Conservation (phyloP, 2,113 vertebrate genomes). For the Oxyura jamaicensis region DNA sequence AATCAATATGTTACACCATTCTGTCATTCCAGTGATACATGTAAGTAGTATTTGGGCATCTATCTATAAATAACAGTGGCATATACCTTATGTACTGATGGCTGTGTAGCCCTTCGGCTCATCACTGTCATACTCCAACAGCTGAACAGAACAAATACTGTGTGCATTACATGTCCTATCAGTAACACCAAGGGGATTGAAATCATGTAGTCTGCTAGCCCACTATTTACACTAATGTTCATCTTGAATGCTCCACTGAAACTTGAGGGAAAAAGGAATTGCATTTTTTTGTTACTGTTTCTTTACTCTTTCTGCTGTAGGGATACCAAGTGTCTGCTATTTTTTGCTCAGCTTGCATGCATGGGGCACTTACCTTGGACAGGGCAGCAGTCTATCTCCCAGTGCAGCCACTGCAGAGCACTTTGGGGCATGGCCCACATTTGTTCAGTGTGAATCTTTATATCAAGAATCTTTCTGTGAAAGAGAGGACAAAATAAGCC, state of each 20-base stretch:
- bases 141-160: neutral
- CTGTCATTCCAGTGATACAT: neutral
- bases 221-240: neutral
- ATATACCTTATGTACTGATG: neutral
- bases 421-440: neutral
- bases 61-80: neutral
- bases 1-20: neutral
- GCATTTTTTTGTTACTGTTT: neutral
- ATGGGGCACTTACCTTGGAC: neutral
- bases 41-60: neutral
- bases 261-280: neutral
- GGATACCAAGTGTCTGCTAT: neutral
- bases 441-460: neutral
- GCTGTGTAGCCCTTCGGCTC: neutral
- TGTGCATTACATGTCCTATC: neutral
- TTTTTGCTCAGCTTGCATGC: neutral
- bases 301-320: neutral
- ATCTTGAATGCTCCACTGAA: neutral
- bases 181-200: neutral
- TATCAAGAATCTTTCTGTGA: neutral
- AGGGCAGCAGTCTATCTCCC: neutral
- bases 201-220: neutral
- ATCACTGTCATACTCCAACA: neutral
- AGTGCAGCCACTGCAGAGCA: neutral
- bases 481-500: slow-evolving; percentile 14